Conservation (phyloP, 2,888 invertebrate genomes). For the Rotaria magnacalcarata region DNA sequence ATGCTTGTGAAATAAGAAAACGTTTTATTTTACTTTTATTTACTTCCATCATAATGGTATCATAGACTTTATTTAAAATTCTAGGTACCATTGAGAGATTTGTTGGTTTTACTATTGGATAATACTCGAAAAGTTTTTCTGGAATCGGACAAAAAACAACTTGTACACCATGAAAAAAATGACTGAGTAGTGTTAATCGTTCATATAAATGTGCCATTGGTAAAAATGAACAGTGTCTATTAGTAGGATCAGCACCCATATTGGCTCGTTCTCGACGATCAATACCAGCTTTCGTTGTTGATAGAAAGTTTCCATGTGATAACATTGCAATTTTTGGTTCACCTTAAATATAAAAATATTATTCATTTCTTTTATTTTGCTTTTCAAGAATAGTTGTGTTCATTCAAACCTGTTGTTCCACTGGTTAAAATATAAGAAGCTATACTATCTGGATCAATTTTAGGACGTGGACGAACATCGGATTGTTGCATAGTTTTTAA, state of each 20-base stretch:
- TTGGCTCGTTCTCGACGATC: background rate
- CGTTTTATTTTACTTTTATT: constrained; percentile 26
- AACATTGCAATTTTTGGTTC: background rate
- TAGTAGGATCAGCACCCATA: background rate
- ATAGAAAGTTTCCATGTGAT: background rate
- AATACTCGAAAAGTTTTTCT: background rate
- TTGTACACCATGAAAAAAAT: background rate
- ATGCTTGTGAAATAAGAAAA: constrained; percentile 76
- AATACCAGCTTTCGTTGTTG: background rate
- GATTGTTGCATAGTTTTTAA: background rate
- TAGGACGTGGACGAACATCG: background rate
- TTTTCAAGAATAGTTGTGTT: background rate
- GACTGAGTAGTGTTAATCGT: constrained; percentile 31
- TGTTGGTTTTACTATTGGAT: constrained; percentile 61
- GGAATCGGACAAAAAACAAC: background rate
- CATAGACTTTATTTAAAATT: constrained; percentile 86
- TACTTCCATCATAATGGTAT: constrained; percentile 65
- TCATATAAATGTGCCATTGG: constrained; percentile 56
- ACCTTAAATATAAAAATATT: background rate
- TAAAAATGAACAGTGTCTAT: constrained; percentile 52
- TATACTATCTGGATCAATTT: background rate
- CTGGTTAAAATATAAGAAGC: background rate
- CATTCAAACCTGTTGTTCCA: background rate
- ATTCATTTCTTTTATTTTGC: background rate
- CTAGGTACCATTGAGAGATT: constrained; percentile 91